Base-by-base conservation (phyloP, 2,113 vertebrate genomes). In the Neotoma lepida region DNA sequence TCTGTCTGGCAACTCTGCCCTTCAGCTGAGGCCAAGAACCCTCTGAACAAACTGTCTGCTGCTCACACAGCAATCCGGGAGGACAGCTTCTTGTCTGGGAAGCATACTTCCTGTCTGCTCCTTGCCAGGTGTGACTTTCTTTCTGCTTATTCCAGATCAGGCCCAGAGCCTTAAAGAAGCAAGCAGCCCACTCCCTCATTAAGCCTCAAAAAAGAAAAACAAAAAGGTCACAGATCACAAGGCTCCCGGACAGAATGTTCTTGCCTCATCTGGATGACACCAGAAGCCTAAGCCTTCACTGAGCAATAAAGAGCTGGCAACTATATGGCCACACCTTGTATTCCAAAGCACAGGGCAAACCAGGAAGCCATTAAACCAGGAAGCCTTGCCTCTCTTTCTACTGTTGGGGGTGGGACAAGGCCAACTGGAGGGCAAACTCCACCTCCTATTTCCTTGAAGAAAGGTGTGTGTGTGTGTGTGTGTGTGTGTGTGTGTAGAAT, bases 1-100 rank as follows among this genome's bases (percentile, higher is more conserved):
- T 90, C 88, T 88, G 76, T 66, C 70, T 92, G 93, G 91, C 88
- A 70, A 87, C 64, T 68, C 89, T 94, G 86, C 58, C 81, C 96
- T 87, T 17, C 9, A 41, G 91, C 91, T 70, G 70, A 61, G 56
- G 85, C 89, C 88, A 89, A 89, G 73, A 89, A 89, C 88, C 58
- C 73, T 89, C 22, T 49, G 88, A 64, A 89, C 88, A 89, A 77
- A 77, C 41, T 63, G 68, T 74, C 54, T 76, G 88, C 58, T 77
- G 51, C 86, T 58, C 30, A 30, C 39, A 56, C 24, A 41, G 49
- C 0, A 35, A 28, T 51, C 3, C 3, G 20, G 35, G 66, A 51
- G 66, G 49, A 35, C 33, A 51, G 33, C 12, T 20, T 18, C 44
- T 24, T 22, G 9, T 86, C 63, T 70, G 64, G 80, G 49, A 71